Evolutionary conservation across 2,888 invertebrate species (phyloP).

Genomic region (Ligdia adustata): DNA sequence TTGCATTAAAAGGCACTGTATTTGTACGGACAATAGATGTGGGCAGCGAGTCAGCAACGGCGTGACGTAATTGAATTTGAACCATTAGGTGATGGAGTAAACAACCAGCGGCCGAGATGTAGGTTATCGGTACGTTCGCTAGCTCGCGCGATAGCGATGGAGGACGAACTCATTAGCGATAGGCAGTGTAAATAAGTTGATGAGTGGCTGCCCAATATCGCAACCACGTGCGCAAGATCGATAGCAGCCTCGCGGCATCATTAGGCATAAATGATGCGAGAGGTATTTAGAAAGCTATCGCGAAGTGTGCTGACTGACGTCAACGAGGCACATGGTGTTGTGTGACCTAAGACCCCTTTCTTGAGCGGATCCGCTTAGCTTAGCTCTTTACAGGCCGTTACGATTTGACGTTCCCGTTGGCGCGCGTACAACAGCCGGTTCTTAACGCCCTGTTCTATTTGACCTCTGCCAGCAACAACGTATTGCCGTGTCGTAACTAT

Average conservation of each 20-base stretch:
- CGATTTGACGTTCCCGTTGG: slow-evolving; percentile 46
- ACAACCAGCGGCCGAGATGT: slow-evolving; percentile 59
- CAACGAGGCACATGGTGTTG: slow-evolving; percentile 61
- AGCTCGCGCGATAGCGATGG: slow-evolving; percentile 44
- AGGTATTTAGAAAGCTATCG: slow-evolving; percentile 52
- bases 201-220: slow-evolving; percentile 44
- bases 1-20: slow-evolving; percentile 44
- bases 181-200: slow-evolving; percentile 49
- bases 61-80: slow-evolving; percentile 62
- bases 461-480: slow-evolving; percentile 39
- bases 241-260: slow-evolving; percentile 5
- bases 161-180: slow-evolving; percentile 52
- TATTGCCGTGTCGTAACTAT: slow-evolving; percentile 19
- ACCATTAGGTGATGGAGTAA: slow-evolving; percentile 64
- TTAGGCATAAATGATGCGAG: slow-evolving; percentile 31
- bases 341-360: slow-evolving; percentile 64
- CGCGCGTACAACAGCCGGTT: slow-evolving; percentile 35
- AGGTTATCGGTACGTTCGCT: slow-evolving; percentile 63
- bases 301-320: slow-evolving; percentile 60
- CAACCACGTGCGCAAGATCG: slow-evolving; percentile 26
- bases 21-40: slow-evolving; percentile 52
- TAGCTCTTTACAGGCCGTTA: slow-evolving; percentile 45
- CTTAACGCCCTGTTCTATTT: slow-evolving; percentile 37
- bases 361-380: slow-evolving; percentile 50
- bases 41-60: slow-evolving; percentile 44